These are phyloP conservation scores for Capricornis sumatraensis DNA, from an alignment of 2,113 vertebrate species.

Conservation along the genomic window DNA sequence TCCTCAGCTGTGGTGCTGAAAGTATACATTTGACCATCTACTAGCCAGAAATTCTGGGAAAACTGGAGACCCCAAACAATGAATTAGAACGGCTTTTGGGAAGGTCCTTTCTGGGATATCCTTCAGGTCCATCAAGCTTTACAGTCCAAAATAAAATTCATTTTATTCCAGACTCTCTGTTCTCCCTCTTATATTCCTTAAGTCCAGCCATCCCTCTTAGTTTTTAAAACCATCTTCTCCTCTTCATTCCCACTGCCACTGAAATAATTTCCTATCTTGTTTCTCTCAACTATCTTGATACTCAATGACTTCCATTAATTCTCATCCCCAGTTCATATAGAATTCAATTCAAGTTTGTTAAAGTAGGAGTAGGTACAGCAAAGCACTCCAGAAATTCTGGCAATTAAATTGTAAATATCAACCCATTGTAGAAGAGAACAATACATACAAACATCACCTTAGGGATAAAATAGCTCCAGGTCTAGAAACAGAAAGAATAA, in stretches of 20 bases:
- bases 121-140: background rate
- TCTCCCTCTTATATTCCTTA: background rate
- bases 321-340: background rate
- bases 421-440: background rate
- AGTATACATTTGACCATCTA: background rate
- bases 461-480: background rate
- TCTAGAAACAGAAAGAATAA: background rate
- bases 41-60: background rate
- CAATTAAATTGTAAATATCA: background rate
- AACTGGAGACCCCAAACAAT: background rate
- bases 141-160: background rate
- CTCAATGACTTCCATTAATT: background rate
- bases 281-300: background rate
- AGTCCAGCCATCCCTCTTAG: background rate
- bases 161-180: background rate
- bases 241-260: background rate
- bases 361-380: background rate
- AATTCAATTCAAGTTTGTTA: conserved; percentile 23
- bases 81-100: background rate
- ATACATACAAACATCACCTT: background rate
- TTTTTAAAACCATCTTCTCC: background rate
- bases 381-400: background rate
- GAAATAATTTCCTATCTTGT: background rate
- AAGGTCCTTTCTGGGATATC: background rate
- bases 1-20: conserved; percentile 24